Evolutionary conservation across 1,140 invertebrate genomes (phyloP).

Genomic region (Zaprionus ornatus): DNA sequence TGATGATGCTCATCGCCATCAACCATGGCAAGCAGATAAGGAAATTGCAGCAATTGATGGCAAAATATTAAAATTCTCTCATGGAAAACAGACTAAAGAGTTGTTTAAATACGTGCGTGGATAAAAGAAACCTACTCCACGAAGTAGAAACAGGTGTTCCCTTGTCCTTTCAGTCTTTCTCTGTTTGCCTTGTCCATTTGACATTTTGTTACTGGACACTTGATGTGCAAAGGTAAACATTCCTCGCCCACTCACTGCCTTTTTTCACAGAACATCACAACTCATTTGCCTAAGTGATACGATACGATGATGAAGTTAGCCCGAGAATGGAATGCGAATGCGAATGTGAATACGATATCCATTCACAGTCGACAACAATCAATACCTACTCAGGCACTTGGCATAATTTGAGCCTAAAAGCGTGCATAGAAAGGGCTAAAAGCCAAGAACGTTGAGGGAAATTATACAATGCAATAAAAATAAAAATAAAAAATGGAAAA

Average conservation of each 20-base stretch:
- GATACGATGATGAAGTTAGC: constrained; percentile 47
- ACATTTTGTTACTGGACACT: constrained; percentile 11
- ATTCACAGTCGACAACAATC: constrained; percentile 57
- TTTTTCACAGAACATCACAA: constrained; percentile 25
- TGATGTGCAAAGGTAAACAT: neutral
- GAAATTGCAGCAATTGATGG: neutral
- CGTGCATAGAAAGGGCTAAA: constrained; percentile 40
- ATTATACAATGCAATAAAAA: constrained; percentile 69
- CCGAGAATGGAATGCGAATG: constrained; percentile 26
- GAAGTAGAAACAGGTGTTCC: no score
- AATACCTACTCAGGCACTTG: constrained; percentile 75
- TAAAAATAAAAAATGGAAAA: constrained; percentile 64
- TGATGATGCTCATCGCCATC: neutral
- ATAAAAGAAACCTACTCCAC: no score
- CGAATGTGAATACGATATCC: constrained; percentile 36
- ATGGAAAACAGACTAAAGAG: neutral
- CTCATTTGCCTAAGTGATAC: constrained; percentile 56
- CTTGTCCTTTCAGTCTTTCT: no score
- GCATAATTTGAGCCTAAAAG: constrained; percentile 73
- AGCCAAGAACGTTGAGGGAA: constrained; percentile 31
- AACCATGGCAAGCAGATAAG: neutral
- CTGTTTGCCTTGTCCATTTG: neutral
- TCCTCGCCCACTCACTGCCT: neutral
- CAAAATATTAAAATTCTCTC: neutral
- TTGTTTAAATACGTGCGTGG: neutral